Conservation (phyloP, 2,888 invertebrate genomes). For the Dasypolia templi region DNA sequence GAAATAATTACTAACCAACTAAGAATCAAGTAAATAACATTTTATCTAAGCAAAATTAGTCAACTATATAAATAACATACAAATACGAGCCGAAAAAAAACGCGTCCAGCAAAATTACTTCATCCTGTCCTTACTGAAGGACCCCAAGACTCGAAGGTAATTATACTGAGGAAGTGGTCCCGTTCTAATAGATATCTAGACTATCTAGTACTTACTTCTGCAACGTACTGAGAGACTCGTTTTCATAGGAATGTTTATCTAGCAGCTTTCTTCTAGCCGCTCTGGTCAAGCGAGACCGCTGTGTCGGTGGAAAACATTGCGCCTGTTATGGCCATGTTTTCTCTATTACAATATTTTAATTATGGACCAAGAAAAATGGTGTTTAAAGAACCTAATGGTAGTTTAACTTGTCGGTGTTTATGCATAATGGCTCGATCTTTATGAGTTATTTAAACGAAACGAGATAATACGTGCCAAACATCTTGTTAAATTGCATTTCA, state of each 20-base stretch:
- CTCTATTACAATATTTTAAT: constrained; percentile 61
- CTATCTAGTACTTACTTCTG: constrained; percentile 20
- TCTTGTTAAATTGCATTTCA: constrained; percentile 17
- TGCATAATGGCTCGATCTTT: constrained; percentile 1
- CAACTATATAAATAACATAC: too few relatives aligned
- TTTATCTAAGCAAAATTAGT: background rate
- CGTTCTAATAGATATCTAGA: constrained; percentile 55
- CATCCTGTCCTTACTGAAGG: constrained; percentile 38
- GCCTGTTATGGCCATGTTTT: constrained; percentile 61
- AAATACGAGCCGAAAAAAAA: constrained; percentile 1
- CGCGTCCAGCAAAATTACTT: constrained; percentile 12
- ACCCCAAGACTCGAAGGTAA: constrained; percentile 29
- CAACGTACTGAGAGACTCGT: constrained; percentile 56
- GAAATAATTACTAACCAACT: background rate
- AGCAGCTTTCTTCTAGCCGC: constrained; percentile 67
- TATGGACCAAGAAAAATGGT: constrained; percentile 18
- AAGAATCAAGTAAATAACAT: background rate
- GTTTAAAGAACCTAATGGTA: constrained; percentile 2
- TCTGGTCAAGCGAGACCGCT: constrained; percentile 64
- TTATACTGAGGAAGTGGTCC: constrained; percentile 56
- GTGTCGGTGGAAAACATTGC: constrained; percentile 58
- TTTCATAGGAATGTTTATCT: constrained; percentile 70
- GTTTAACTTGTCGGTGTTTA: constrained; percentile 28
- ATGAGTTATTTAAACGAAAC: constrained; percentile 14
- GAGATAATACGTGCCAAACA: background rate